phyloP scores from a whole-genome alignment of 1,140 invertebrate genomes.

The Parapsyche elsis region DNA sequence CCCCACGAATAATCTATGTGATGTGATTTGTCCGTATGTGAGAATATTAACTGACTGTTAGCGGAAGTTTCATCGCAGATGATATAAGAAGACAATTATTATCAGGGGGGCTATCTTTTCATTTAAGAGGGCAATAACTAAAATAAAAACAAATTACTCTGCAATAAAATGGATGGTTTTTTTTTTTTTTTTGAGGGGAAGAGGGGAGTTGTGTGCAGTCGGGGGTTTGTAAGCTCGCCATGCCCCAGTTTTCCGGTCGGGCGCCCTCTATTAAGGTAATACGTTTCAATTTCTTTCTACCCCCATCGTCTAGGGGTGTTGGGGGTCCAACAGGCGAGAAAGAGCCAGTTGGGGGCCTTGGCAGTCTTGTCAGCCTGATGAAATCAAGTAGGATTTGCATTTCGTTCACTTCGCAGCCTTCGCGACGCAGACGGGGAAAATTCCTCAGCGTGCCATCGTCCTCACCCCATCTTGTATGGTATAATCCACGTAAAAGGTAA shows the following conservation, averaged over 20 bases:
- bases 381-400: slow-evolving; percentile 55
- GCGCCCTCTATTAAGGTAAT: slow-evolving; percentile 53
- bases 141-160: slow-evolving; percentile 9
- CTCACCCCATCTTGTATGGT: no score
- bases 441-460: background rate
- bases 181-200: background rate
- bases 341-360: background rate
- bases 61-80: background rate
- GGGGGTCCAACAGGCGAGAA: slow-evolving; percentile 2
- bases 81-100: background rate
- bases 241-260: slow-evolving; percentile 50
- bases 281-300: slow-evolving; percentile 53
- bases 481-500: no score
- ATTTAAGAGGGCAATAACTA: background rate
- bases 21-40: background rate
- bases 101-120: background rate
- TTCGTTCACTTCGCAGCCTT: slow-evolving; percentile 47
- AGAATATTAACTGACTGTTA: background rate
- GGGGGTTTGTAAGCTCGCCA: slow-evolving; percentile 12
- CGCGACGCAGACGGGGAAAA: slow-evolving; percentile 9
- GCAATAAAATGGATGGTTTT: background rate
- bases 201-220: background rate
- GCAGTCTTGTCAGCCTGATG: slow-evolving; percentile 51
- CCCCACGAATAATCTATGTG: background rate
- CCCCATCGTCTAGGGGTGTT: slow-evolving; percentile 21